Conservation (phyloP, 2,797 vertebrate species). For the Choloepus didactylus region DNA sequence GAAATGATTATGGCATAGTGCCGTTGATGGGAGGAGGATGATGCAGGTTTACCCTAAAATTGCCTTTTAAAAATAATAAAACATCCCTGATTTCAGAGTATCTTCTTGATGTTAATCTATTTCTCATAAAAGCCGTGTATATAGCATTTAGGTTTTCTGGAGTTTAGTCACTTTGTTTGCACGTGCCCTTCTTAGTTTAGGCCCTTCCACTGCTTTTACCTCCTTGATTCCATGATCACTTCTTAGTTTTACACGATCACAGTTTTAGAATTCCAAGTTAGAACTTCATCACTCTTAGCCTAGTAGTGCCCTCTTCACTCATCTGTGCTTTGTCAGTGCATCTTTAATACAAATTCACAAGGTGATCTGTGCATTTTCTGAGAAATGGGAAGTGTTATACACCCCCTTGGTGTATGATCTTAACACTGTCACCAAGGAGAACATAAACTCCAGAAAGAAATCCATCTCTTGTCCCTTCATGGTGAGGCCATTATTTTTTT, state of each 20-base stretch:
- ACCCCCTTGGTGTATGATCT: not conserved
- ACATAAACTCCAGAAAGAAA: not conserved
- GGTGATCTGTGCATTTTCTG: not conserved
- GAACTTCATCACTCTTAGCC: not conserved
- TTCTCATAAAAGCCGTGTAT: not conserved
- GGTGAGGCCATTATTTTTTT: not conserved
- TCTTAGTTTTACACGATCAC: not conserved
- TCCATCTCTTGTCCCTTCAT: not conserved
- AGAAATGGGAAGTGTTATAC: not conserved
- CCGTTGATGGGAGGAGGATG: not conserved
- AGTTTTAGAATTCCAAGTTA: not conserved
- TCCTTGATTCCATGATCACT: not conserved
- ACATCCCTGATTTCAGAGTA: not conserved
- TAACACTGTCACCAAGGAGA: not conserved
- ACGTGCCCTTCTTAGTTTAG: not conserved
- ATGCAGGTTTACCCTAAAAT: not conserved
- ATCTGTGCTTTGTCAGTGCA: accelerated
- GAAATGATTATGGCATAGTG: not conserved
- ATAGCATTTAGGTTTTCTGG: not conserved
- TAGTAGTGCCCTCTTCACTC: too few relatives aligned
- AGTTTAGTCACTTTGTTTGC: not conserved
- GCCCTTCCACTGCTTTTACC: not conserved
- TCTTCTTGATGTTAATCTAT: not conserved
- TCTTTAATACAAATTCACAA: not conserved
- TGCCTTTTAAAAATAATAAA: not conserved